A percentile compares a stretch with the other conserved stretches of the same genome.
These are phyloP conservation scores for Netelia inedita DNA, from an alignment of 2,888 invertebrate species.

Conservation along the genomic window DNA sequence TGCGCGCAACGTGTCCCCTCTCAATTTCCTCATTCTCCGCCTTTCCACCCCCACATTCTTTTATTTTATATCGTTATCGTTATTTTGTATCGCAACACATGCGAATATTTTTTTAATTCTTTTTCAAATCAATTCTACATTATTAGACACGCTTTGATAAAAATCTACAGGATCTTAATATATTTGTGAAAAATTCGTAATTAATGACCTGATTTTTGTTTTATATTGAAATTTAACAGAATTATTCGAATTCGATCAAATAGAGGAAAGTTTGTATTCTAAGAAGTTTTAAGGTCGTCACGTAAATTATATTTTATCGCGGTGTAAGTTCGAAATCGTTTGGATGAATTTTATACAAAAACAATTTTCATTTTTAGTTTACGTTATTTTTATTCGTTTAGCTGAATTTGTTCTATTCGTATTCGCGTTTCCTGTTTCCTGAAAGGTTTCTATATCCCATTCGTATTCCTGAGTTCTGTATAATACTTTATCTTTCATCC, in stretches of 20 bases:
- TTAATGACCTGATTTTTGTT: neutral
- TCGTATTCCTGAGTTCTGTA: neutral
- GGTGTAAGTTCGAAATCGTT: too few relatives aligned
- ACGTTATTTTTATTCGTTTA: too few relatives aligned
- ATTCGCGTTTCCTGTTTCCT: neutral
- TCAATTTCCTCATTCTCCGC: constrained; percentile 42
- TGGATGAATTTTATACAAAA: too few relatives aligned
- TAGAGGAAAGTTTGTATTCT: too few relatives aligned
- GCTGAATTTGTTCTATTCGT: neutral
- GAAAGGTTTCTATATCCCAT: neutral
- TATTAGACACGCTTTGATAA: too few relatives aligned
- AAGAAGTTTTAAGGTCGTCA: too few relatives aligned
- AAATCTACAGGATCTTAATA: too few relatives aligned
- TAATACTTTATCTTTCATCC: neutral
- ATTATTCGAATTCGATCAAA: neutral
- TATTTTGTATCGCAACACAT: neutral
- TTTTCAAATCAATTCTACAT: neutral
- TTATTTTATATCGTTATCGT: constrained; percentile 21
- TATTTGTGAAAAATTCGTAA: too few relatives aligned
- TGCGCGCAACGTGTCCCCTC: constrained; percentile 45
- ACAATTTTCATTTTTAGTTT: too few relatives aligned
- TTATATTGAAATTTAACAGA: neutral
- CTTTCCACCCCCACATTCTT: constrained; percentile 3
- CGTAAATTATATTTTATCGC: too few relatives aligned
- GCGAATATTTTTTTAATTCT: neutral